Evolutionary conservation across 2,113 vertebrate species (phyloP).

Genomic region (Okapia johnstoni): DNA sequence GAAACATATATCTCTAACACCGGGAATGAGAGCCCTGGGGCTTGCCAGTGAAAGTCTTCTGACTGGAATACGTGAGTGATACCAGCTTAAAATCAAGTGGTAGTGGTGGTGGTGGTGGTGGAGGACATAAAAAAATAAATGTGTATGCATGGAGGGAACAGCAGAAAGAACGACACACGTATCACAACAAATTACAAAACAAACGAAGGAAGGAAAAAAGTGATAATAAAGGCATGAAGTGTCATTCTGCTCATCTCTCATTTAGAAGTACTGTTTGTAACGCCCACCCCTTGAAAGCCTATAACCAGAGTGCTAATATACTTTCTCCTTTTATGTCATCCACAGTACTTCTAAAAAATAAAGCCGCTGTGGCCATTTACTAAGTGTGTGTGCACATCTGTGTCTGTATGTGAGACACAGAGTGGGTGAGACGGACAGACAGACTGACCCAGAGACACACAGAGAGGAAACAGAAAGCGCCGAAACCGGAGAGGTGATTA

Average conservation of each 20-base stretch:
- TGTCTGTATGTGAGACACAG: background rate
- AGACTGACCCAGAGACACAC: background rate
- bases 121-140: background rate
- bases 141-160: background rate
- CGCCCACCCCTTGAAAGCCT: background rate
- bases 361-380: background rate
- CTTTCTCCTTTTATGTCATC: background rate
- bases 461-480: background rate
- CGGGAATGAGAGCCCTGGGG: fast-evolving
- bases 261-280: background rate
- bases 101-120: background rate
- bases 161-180: background rate
- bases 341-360: background rate
- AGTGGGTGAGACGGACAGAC: background rate
- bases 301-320: background rate
- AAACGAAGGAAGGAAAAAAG: background rate
- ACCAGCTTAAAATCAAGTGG: background rate
- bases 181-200: background rate
- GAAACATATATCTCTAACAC: background rate
- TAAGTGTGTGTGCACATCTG: background rate
- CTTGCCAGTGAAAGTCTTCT: background rate
- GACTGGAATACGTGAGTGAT: background rate
- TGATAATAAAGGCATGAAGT: background rate
- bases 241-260: background rate
- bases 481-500: background rate